Percentiles rank a stretch among this genome's conserved stretches.
phyloP scores from a whole-genome alignment of 2,888 invertebrate species.

The Ochropleura plecta region DNA sequence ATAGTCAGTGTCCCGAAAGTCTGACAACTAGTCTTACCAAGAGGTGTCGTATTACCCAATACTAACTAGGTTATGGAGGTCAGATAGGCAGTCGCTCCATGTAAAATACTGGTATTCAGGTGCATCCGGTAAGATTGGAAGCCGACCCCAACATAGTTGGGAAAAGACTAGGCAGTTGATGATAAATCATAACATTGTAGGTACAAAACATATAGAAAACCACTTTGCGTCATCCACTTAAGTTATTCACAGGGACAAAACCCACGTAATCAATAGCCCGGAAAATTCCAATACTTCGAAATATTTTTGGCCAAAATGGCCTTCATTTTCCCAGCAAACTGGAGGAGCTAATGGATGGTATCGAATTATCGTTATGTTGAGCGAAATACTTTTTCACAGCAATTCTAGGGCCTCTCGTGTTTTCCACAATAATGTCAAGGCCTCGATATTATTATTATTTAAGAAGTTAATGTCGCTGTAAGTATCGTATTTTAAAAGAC shows the following conservation, averaged over 20 bases:
- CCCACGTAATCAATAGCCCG: constrained; percentile 28
- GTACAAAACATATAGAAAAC: background rate
- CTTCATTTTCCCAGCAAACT: background rate
- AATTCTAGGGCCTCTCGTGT: constrained; percentile 12
- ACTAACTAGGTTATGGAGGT: no score
- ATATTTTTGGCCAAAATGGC: constrained; percentile 22
- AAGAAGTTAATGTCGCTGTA: constrained; percentile 7
- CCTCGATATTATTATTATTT: constrained; percentile 13
- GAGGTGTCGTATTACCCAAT: no score
- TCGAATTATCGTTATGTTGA: constrained; percentile 28
- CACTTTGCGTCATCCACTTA: background rate
- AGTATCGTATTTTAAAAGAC: background rate
- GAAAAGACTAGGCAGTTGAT: no score
- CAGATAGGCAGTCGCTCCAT: no score
- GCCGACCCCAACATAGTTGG: no score
- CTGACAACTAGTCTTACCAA: no score
- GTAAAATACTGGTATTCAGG: no score
- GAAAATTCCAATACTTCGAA: constrained; percentile 24
- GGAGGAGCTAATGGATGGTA: constrained; percentile 37
- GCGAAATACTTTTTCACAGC: constrained; percentile 31
- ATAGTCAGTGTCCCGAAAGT: no score
- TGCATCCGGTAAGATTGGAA: no score
- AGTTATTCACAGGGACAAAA: background rate
- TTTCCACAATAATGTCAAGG: constrained; percentile 16
- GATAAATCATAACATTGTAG: background rate